These are phyloP conservation scores for Nesospiza acunhae DNA, from an alignment of 2,113 vertebrate species.

Conservation along the genomic window DNA sequence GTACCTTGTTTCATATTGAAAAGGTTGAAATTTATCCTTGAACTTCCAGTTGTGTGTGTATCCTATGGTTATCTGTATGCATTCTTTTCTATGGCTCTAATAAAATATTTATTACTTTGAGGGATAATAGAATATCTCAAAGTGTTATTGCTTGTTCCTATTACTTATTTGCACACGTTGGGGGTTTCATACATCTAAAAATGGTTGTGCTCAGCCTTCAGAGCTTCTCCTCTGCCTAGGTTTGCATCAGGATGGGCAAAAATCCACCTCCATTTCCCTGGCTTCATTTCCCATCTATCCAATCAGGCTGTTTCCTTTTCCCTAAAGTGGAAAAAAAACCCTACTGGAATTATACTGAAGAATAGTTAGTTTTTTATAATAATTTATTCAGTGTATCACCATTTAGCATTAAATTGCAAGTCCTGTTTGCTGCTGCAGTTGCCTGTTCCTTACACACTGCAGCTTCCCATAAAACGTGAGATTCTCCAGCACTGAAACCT, in stretches of 20 bases:
- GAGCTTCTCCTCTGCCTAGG: background rate
- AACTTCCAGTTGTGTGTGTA: conserved; percentile 78
- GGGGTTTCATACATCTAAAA: background rate
- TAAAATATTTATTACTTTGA: conserved; percentile 78
- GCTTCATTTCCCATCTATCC: background rate
- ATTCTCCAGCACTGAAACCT: background rate
- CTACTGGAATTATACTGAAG: background rate
- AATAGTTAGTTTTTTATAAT: background rate
- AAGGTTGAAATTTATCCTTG: conserved; percentile 88
- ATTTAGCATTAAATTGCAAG: background rate
- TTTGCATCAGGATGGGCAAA: background rate
- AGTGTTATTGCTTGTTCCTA: background rate
- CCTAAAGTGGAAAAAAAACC: background rate
- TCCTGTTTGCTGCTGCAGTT: background rate
- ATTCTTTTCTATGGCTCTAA: conserved; percentile 80
- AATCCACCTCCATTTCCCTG: background rate
- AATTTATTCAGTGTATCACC: background rate
- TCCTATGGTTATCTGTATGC: conserved; percentile 91
- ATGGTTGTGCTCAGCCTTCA: background rate
- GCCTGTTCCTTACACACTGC: background rate
- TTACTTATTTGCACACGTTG: background rate
- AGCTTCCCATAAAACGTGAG: background rate
- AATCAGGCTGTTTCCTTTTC: background rate
- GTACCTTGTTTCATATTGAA: conserved; percentile 96
- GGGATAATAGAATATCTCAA: background rate